Base-by-base conservation (phyloP, 2,888 invertebrate species). In the Dascillus cervinus region DNA sequence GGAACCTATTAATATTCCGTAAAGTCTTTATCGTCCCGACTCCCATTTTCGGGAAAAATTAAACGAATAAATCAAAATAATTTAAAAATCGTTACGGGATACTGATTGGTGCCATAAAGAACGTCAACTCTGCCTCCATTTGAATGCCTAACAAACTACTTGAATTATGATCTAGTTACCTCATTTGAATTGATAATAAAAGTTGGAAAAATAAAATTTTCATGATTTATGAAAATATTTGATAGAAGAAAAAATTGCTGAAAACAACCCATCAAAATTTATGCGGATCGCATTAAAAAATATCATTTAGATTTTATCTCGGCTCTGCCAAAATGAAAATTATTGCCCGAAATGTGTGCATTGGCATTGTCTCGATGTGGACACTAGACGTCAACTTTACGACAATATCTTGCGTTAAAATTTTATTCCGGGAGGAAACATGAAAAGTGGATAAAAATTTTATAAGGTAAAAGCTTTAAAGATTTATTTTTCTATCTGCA, bases 181-280 rank as follows among this genome's bases (percentile, higher is more conserved):
- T 40, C 37, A 46, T 46, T 46, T 41, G 45, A 46, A 41, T 43
- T 45, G 45, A 37, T 43, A 41, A 43, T 43, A 35, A 33, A 35
- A 30, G 40, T 35, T 27, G 32, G 34, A 37, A 40, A 35, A 43
- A 31, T 32, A 32, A 41, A 35, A 26, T 29, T 33, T 40, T 31
- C 22, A 26, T 39, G 41, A 43, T 41, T 43, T 43, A 41, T 41
- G 36, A 23, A 32, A 41, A 39, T 39, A 38, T 34, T 43, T 39
- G 33, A 39, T 37, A 39, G 37, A n/a, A n/a, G n/a, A n/a, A n/a
- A n/a, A n/a, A 38, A 43, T 36, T 43, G 37, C 37, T 32, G 32
- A 30, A 37, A 43, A 40, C 41, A 34, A 39, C 40, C 40, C 29
- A 34, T 29, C 25, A 32, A 22, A 34, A 43, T 43, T 39, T 43